phyloP scores from a whole-genome alignment of 2,888 invertebrate genomes.

The Rhagium mordax region DNA sequence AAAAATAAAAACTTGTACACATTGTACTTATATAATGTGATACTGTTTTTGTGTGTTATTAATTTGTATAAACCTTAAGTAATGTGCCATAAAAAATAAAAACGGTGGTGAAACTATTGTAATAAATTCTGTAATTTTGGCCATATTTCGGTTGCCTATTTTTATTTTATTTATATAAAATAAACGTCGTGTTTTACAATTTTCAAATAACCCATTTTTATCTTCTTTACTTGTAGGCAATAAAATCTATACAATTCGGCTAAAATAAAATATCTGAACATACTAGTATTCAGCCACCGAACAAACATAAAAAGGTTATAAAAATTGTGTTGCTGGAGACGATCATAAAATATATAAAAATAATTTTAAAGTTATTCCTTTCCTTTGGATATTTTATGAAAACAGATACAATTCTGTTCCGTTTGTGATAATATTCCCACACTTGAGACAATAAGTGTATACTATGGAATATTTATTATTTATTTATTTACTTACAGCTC shows the following conservation, averaged over 20 bases:
- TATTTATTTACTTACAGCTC: too few relatives aligned
- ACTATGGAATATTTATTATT: too few relatives aligned
- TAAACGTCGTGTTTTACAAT: background rate
- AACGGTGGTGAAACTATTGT: background rate
- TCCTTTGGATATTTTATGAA: background rate
- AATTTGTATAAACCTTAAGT: too few relatives aligned
- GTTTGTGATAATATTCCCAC: too few relatives aligned
- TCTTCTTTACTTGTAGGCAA: background rate
- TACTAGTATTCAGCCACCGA: background rate
- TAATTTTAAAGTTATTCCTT: background rate
- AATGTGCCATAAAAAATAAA: background rate
- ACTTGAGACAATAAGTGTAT: too few relatives aligned
- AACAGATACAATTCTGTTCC: background rate
- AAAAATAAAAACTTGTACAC: too few relatives aligned
- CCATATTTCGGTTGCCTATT: background rate
- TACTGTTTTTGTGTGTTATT: too few relatives aligned
- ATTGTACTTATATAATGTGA: too few relatives aligned
- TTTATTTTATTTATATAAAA: slow-evolving; percentile 1
- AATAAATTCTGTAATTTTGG: background rate
- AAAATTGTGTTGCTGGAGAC: too few relatives aligned
- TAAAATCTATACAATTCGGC: slow-evolving; percentile 16
- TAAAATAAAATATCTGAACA: background rate
- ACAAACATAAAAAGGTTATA: background rate
- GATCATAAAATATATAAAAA: background rate
- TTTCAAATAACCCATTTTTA: slow-evolving; percentile 16